Evolutionary conservation across 2,797 vertebrate genomes (phyloP).

Genomic region (Discoglossus pictus): DNA sequence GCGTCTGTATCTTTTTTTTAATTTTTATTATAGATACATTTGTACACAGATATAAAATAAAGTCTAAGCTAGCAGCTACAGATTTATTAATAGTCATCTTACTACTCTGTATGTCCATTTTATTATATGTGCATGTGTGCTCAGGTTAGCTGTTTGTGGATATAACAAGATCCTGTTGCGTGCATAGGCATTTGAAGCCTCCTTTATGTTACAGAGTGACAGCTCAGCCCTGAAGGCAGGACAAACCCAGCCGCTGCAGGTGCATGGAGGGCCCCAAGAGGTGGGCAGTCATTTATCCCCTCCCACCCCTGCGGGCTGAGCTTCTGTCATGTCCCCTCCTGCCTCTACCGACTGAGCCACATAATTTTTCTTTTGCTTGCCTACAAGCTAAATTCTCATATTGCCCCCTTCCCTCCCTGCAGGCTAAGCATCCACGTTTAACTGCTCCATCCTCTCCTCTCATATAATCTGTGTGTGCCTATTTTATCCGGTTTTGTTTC

Average conservation of each 20-base stretch:
- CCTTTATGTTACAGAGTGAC: constrained; percentile 57
- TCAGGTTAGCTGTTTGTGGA: background rate
- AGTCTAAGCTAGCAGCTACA: too few relatives aligned
- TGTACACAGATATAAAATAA: too few relatives aligned
- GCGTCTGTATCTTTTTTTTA: too few relatives aligned
- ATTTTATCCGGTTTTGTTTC: too few relatives aligned
- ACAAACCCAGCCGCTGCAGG: constrained; percentile 61
- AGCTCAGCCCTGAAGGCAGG: constrained; percentile 59
- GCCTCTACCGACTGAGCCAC: too few relatives aligned
- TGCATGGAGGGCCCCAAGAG: constrained; percentile 55
- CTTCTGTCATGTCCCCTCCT: background rate
- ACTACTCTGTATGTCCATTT: too few relatives aligned
- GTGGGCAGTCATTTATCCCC: background rate
- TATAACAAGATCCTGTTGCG: background rate
- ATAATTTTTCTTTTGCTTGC: too few relatives aligned
- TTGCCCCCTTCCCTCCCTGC: background rate
- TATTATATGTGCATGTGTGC: background rate
- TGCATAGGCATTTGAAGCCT: background rate
- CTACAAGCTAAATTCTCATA: too few relatives aligned
- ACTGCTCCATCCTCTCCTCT: background rate
- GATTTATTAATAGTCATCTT: too few relatives aligned
- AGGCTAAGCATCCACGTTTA: background rate
- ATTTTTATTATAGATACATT: too few relatives aligned
- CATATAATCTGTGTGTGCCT: background rate
- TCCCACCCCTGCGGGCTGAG: background rate